These are phyloP conservation scores for Zygogramma bicolorata DNA, from an alignment of 2,888 invertebrate genomes.

Conservation along the genomic window DNA sequence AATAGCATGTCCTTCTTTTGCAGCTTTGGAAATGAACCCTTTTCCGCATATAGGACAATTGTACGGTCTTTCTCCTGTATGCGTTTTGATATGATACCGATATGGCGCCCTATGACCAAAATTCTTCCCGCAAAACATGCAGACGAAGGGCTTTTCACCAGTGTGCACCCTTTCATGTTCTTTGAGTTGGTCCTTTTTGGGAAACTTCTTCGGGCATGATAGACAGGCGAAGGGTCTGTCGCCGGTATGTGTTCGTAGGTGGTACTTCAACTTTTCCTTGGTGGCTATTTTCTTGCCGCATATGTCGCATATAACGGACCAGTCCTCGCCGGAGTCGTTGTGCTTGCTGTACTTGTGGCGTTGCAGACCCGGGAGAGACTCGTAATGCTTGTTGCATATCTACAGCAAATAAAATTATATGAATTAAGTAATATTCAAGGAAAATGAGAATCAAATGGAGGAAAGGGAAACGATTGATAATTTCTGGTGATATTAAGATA, in stretches of 20 bases:
- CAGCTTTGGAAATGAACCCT: slow-evolving; percentile 50
- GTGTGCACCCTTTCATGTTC: slow-evolving; percentile 63
- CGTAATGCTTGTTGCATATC: slow-evolving; percentile 66
- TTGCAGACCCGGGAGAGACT: slow-evolving; percentile 58
- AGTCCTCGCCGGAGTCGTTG: slow-evolving; percentile 41
- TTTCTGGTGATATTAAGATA: too few species aligned
- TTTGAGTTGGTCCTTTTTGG: slow-evolving; percentile 60
- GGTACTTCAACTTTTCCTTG: slow-evolving; percentile 62
- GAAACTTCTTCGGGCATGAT: slow-evolving; percentile 58
- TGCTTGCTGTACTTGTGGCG: slow-evolving; percentile 61
- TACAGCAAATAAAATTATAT: slow-evolving; percentile 4
- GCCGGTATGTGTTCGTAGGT: slow-evolving; percentile 69
- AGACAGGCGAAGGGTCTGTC: slow-evolving; percentile 65
- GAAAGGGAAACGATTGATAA: too few species aligned
- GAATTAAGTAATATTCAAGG: background rate
- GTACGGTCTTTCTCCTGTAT: slow-evolving; percentile 47
- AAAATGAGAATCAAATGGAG: too few species aligned
- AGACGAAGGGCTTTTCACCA: slow-evolving; percentile 61
- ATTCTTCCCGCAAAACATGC: slow-evolving; percentile 54
- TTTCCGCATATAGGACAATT: slow-evolving; percentile 52
- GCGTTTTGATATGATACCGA: slow-evolving; percentile 51
- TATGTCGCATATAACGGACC: slow-evolving; percentile 45
- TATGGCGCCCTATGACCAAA: slow-evolving; percentile 55
- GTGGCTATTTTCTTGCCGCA: slow-evolving; percentile 58
- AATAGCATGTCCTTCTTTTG: slow-evolving; percentile 37